Evolutionary conservation across 2,113 vertebrate genomes (phyloP), one percentile per base, ranked within the genome.

Genomic region (Grammomys dolichurus): DNA sequence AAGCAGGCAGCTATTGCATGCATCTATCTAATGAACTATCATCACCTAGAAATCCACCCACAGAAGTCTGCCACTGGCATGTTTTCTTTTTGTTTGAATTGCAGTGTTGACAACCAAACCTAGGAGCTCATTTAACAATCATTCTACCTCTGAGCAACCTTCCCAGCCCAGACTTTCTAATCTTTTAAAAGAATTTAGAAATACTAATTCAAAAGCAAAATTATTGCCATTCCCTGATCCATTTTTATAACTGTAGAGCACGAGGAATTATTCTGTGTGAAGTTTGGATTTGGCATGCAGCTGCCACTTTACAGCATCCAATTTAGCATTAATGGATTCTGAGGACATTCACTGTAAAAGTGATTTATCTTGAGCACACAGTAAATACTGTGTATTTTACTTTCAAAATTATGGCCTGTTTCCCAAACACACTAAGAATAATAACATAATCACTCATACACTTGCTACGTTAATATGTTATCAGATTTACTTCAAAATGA

Each of bases 291-390:
- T 77, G 87, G 75, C 80, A 90, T 36, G 63, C 80, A 85, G 56
- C 19, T 19, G 12, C 31, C 51, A 90, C 48, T 87, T 87, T 63
- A 76, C 70, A 87, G 90, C 3, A 7, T 90, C 75, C 51, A 88
- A n/a, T 96, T 95, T 85, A 90, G 56, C 93, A 90, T 90, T 90
- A 90, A 97, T 95, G 78, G 78, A 84, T 92, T 95, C 92, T 92
- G 90, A 91, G 84, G 78, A 88, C 56, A 80, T 90, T 72, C 43
- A 73, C 93, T 63, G 73, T 91, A 82, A 93, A 94, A 93, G 63
- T 96, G 63, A 96, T 96, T 97, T 96, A 95, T 95, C 43, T 76
- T 91, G 43, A 95, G 90, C 84, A 89, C 63, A 87, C 58, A 92
- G 43, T 94, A 94, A 96, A 87, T 56, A 95, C 5, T 51, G 58